Evolutionary conservation across 2,797 vertebrate species (phyloP).

Genomic region (Phoeniculus purpureus): DNA sequence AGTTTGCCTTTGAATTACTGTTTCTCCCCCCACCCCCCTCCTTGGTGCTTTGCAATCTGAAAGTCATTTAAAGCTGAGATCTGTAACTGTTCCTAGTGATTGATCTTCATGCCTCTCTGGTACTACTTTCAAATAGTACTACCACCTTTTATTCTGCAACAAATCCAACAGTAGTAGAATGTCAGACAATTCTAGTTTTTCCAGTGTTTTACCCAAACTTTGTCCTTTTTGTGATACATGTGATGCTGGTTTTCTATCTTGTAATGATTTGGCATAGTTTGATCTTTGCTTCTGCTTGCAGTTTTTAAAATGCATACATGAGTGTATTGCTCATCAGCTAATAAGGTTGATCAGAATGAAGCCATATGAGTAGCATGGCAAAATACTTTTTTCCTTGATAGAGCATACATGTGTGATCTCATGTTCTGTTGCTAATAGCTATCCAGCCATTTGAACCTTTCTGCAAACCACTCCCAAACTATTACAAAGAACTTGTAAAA

Average conservation of each 20-base stretch:
- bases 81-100: background rate
- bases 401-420: background rate
- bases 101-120: background rate
- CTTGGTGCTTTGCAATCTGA: background rate
- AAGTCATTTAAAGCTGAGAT: background rate
- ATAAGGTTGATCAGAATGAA: background rate
- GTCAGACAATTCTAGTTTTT: background rate
- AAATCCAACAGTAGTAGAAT: background rate
- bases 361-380: background rate
- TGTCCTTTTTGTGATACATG: accelerated
- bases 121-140: background rate
- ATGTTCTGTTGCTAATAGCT: background rate
- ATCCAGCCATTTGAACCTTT: background rate
- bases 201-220: background rate
- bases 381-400: background rate
- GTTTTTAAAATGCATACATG: background rate
- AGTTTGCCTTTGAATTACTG: background rate
- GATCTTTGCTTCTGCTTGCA: background rate
- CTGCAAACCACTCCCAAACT: background rate
- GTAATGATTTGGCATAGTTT: background rate
- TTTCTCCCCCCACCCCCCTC: too few relatives aligned
- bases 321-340: background rate
- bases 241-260: background rate
- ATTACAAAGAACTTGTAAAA: background rate
- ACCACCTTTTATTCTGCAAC: background rate